phyloP scores from a whole-genome alignment of 2,888 invertebrate species.

The Argyresthia goedartella region DNA sequence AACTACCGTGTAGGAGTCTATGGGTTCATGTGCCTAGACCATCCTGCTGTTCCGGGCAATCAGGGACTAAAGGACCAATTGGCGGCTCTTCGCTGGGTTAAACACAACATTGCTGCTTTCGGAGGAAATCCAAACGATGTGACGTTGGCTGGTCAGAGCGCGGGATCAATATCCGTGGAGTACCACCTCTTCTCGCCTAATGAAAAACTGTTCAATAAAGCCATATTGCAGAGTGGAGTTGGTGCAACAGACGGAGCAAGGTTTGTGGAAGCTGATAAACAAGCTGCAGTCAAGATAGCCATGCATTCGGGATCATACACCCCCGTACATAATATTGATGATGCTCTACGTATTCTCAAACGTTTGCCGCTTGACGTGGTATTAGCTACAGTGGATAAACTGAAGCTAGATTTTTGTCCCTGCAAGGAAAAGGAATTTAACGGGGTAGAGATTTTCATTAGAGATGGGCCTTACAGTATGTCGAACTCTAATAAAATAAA shows the following conservation, averaged over 20 bases:
- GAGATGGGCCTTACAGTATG: background rate
- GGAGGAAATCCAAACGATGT: conserved; percentile 58
- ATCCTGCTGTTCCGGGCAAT: conserved; percentile 46
- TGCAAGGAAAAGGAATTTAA: conserved; percentile 2
- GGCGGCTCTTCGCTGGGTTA: conserved; percentile 45
- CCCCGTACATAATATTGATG: background rate
- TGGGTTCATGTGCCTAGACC: conserved; percentile 53
- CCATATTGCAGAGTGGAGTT: conserved; percentile 45
- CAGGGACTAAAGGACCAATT: conserved; percentile 58
- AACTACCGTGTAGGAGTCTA: conserved; percentile 59
- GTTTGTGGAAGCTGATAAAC: background rate
- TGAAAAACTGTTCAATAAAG: conserved; percentile 48
- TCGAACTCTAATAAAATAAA: background rate
- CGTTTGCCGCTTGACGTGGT: background rate
- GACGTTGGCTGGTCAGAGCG: conserved; percentile 53
- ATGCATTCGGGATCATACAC: background rate
- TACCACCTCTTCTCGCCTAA: conserved; percentile 49
- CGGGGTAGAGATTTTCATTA: background rate
- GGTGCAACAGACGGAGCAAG: background rate
- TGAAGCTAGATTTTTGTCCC: background rate
- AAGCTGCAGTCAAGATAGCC: background rate
- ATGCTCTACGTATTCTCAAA: background rate
- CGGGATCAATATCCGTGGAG: conserved; percentile 45
- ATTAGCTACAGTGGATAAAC: background rate
- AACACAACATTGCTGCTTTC: conserved; percentile 45